A percentile compares a stretch with the other conserved stretches of the same genome.
phyloP scores from a whole-genome alignment of 2,888 invertebrate species.

The Elmis aenea region DNA sequence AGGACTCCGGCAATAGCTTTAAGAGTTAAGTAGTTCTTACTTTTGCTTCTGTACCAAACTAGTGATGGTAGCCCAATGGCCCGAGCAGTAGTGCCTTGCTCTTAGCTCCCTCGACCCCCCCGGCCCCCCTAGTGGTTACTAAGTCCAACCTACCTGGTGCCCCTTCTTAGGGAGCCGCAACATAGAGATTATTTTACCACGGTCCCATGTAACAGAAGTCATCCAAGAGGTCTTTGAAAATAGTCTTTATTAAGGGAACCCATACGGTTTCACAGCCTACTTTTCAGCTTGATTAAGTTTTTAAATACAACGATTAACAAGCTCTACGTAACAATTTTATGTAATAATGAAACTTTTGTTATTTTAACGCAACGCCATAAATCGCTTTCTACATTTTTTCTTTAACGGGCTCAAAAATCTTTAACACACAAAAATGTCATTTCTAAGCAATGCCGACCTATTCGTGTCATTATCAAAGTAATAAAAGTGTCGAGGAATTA shows the following conservation, averaged over 20 bases:
- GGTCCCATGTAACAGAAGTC: conserved; percentile 40
- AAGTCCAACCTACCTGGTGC: conserved; percentile 40
- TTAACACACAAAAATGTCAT: no score
- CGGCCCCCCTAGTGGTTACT: conserved; percentile 33
- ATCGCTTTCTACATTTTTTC: no score
- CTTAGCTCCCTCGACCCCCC: conserved; percentile 39
- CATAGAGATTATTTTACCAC: conserved; percentile 37
- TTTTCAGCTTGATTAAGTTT: conserved; percentile 15
- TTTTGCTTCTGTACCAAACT: conserved; percentile 47
- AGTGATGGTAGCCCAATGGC: conserved; percentile 47
- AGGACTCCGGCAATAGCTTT: no score
- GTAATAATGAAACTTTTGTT: no score
- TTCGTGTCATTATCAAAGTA: no score
- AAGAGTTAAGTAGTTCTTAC: conserved; percentile 22
- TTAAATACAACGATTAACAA: conserved; percentile 14
- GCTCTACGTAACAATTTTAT: no score
- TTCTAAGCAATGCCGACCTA: no score
- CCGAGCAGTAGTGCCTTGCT: conserved; percentile 46
- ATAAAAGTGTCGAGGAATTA: no score
- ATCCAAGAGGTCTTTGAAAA: conserved; percentile 20
- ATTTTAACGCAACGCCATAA: no score
- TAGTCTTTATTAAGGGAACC: conserved; percentile 13
- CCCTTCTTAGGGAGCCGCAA: conserved; percentile 33
- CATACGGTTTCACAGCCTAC: conserved; percentile 12
- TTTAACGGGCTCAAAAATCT: no score